Conservation (phyloP, 35 echinoderm and acorn worm species). For the Amphiura filiformis region DNA sequence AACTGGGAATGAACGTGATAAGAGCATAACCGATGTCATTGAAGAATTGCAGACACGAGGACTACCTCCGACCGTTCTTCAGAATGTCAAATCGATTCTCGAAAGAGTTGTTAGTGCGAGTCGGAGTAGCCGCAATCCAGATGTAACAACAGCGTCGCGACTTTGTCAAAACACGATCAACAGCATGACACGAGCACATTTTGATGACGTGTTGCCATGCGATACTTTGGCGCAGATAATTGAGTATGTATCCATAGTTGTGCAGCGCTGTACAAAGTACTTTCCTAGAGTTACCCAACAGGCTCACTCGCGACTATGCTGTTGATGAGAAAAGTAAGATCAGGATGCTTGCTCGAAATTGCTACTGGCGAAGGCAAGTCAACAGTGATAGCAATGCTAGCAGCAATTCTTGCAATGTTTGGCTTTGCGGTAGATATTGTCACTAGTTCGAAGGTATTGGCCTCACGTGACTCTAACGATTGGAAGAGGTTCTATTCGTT, state of each 20-base stretch:
- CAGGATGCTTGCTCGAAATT: neutral
- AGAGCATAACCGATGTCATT: conserved; percentile 1
- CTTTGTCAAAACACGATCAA: neutral
- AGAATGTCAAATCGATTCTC: neutral
- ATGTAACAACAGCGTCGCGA: neutral
- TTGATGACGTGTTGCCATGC: neutral
- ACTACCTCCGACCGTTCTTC: neutral
- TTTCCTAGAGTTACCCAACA: neutral
- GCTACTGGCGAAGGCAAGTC: neutral
- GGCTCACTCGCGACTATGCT: conserved; percentile 1
- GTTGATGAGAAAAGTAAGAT: neutral
- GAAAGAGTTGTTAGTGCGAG: neutral
- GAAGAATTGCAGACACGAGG: neutral
- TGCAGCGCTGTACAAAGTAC: neutral
- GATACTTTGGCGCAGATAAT: neutral
- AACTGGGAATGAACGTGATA: neutral
- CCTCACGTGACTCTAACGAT: neutral
- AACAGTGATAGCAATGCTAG: neutral
- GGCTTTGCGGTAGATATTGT: conserved; percentile 10
- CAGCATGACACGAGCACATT: neutral
- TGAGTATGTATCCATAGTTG: neutral
- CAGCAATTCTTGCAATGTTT: conserved; percentile 8
- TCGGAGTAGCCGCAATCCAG: neutral
- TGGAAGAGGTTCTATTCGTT: neutral
- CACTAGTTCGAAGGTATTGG: neutral